phyloP scores from a whole-genome alignment of 2,797 vertebrate species.

The Rhinogobio ventralis region DNA sequence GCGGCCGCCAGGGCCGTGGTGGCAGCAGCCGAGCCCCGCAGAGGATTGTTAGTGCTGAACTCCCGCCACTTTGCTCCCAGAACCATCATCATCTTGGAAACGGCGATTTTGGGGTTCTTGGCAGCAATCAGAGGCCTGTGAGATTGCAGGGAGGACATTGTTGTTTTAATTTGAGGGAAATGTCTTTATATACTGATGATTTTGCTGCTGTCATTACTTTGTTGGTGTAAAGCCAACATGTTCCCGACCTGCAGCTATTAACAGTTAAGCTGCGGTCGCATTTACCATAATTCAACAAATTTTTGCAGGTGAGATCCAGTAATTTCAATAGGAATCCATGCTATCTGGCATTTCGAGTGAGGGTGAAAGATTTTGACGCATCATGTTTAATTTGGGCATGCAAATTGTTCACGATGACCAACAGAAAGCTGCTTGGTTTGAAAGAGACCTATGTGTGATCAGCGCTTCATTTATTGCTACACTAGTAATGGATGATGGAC shows the following conservation, averaged over 20 bases:
- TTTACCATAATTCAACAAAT: not conserved
- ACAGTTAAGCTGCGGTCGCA: not conserved
- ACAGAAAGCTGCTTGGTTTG: not conserved
- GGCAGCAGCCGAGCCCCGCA: conserved; percentile 92
- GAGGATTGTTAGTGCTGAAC: conserved; percentile 97
- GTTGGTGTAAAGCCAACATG: not conserved
- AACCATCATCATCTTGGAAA: conserved; percentile 99
- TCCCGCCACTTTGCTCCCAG: conserved; percentile 97
- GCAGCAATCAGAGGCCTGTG: conserved; percentile 93
- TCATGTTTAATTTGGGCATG: not conserved
- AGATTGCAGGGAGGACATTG: not conserved
- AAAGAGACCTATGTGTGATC: not conserved
- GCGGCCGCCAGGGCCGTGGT: conserved; percentile 89
- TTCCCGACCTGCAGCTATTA: not conserved
- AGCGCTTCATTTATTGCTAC: not conserved
- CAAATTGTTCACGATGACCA: not conserved
- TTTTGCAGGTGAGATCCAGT: not conserved
- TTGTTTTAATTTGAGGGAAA: not conserved
- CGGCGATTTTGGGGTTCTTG: conserved; percentile 97
- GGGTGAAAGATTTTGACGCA: not conserved
- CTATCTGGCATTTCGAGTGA: not conserved
- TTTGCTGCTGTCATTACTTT: not conserved
- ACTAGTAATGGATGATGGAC: not conserved
- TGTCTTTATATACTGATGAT: not conserved
- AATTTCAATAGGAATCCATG: not conserved